These are phyloP conservation scores for Corydoras sp. DNA, from an alignment of 2,113 vertebrate genomes.

Conservation along the genomic window DNA sequence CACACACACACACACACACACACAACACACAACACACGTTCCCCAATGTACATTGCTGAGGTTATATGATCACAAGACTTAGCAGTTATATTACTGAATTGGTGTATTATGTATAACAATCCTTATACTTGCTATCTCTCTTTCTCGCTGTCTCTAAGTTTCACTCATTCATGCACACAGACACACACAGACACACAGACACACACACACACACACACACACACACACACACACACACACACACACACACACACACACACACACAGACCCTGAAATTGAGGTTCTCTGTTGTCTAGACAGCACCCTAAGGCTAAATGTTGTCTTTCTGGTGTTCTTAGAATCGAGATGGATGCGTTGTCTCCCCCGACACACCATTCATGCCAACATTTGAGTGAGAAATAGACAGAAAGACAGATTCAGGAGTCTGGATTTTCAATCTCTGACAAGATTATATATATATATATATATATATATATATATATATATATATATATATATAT, in stretches of 20 bases:
- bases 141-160: conserved; percentile 5
- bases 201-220: conserved; percentile 23
- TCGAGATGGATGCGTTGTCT: conserved; percentile 46
- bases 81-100: not conserved
- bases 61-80: not conserved
- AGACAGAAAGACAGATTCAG: conserved; percentile 30
- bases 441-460: conserved; percentile 37
- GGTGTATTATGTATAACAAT: no score
- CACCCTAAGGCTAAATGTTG: conserved; percentile 53
- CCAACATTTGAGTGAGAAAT: conserved; percentile 41
- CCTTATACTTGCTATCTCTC: not conserved
- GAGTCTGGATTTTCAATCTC: conserved; percentile 24
- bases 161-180: no score
- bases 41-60: not conserved
- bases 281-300: conserved; percentile 52
- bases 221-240: not conserved
- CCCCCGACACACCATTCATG: conserved; percentile 43
- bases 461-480: not conserved
- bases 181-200: conserved; percentile 18
- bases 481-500: no score
- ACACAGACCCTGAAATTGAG: conserved; percentile 21
- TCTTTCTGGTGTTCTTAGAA: conserved; percentile 47
- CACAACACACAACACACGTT: not conserved
- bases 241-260: conserved; percentile 23
- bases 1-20: not conserved